Base-by-base conservation (phyloP, 1,140 invertebrate species). In the Aphidius gifuensis region DNA sequence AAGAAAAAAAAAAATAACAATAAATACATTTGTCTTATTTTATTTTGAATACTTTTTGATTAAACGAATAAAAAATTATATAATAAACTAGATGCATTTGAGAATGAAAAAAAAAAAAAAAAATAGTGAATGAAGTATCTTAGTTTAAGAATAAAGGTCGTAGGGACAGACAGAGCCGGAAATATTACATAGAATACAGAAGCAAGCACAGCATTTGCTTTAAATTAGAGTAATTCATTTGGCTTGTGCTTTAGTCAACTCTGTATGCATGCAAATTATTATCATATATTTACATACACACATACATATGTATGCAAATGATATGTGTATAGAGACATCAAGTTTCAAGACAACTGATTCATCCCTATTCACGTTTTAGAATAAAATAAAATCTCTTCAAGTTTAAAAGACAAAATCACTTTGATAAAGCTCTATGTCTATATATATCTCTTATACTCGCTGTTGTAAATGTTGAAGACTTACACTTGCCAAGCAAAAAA, bases 201-300 rank as follows among this genome's bases (percentile, higher is more conserved):
- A 38, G 47, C 39, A 7, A 9, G 38, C 16, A 23, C 46, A 60
- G 38, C 48, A 51, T 11, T 45, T 23, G 40, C 23, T 5, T 60
- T 49, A 60, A 60, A 60, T 51, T 60, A 60, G 58, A 48, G 47
- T 60, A 60, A 51, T 51, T 60, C 47, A 40, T 49, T 60, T 60
- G 50, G 38, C 23, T 39, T 32, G 8, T 8, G 38, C 58, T 60
- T 5, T 40, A 42, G 40, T 16, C 16, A 43, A 42, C 56, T 43
- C 23, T 58, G 42, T 45, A 23, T 45, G 44, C 44, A 11, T 45
- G 44, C 44, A 45, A 11, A 7, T 45, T 32, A 32, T n/a, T 6
- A 5, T 32, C 23, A 53, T 42, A 16, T 53, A 42, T 47, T 42
- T 38, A 60, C 58, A 60, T 58, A 45, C 7, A 45, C 23, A 45